Conservation (phyloP, 2,888 invertebrate genomes). For the Dryomyza anilis region DNA sequence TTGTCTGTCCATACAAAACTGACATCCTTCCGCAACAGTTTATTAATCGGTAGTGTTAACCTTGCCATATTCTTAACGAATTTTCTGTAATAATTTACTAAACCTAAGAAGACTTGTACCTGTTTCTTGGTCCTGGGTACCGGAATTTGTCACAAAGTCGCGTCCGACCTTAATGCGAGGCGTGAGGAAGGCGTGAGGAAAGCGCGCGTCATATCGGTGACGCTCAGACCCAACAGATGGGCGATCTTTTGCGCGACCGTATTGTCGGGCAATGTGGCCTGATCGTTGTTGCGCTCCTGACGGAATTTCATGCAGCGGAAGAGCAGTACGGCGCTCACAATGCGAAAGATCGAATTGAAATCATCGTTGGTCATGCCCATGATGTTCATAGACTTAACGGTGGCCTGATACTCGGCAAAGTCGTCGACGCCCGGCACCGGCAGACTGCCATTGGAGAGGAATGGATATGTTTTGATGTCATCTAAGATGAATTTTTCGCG, state of each 20-base stretch:
- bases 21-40: no score
- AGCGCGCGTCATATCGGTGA: slow-evolving; percentile 97
- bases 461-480: slow-evolving; percentile 90
- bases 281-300: slow-evolving; percentile 97
- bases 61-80: no score
- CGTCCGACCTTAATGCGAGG: slow-evolving; percentile 96
- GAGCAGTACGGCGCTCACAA: slow-evolving; percentile 93
- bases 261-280: slow-evolving; percentile 97
- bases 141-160: slow-evolving; percentile 98
- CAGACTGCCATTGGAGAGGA: slow-evolving; percentile 88
- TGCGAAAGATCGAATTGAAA: slow-evolving; percentile 92
- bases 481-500: slow-evolving; percentile 91
- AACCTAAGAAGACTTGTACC: no score
- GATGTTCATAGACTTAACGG: slow-evolving; percentile 97
- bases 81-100: no score
- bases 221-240: slow-evolving; percentile 89
- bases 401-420: slow-evolving; percentile 87
- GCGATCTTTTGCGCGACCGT: slow-evolving; percentile 99
- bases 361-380: slow-evolving; percentile 98
- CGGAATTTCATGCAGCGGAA: slow-evolving; percentile 99
- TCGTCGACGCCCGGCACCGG: slow-evolving; percentile 95
- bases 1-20: no score
- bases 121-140: slow-evolving; percentile 99
- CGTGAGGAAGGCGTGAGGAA: slow-evolving; percentile 89
- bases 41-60: no score